These are phyloP conservation scores for Palaemon carinicauda DNA, from an alignment of 1,140 invertebrate genomes.

Conservation along the genomic window DNA sequence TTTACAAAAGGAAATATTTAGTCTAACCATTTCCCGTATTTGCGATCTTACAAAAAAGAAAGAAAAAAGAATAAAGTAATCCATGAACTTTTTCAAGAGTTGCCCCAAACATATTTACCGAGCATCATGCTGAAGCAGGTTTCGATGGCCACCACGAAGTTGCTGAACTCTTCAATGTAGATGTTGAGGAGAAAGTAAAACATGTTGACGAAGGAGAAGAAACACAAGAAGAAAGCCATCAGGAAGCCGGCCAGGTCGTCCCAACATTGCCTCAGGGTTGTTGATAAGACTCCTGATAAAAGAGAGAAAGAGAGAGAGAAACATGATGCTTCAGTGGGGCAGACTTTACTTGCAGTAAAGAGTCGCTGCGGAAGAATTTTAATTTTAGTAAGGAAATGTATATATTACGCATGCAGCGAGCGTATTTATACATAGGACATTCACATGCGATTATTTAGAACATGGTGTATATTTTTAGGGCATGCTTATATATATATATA, in stretches of 20 bases:
- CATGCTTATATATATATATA: no score
- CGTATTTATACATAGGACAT: background rate
- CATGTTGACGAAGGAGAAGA: slow-evolving; percentile 64
- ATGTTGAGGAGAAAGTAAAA: slow-evolving; percentile 68
- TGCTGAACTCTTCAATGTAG: slow-evolving; percentile 65
- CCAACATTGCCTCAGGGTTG: slow-evolving; percentile 62
- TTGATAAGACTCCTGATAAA: slow-evolving; percentile 60
- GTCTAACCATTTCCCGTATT: no score
- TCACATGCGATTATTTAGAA: background rate
- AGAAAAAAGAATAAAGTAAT: no score
- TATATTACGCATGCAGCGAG: background rate
- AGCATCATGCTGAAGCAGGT: slow-evolving; percentile 68
- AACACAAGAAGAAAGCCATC: slow-evolving; percentile 63
- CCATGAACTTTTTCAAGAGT: no score
- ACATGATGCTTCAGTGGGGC: background rate
- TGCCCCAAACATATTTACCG: slow-evolving; percentile 58
- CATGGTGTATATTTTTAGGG: background rate
- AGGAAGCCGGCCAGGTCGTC: slow-evolving; percentile 63
- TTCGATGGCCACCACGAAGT: slow-evolving; percentile 66
- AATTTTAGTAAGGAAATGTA: background rate
- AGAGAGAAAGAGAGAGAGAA: background rate
- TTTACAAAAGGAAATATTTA: no score
- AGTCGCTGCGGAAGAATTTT: background rate
- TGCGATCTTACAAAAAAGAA: no score
- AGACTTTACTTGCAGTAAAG: background rate